Percentiles rank a stretch among this genome's conserved stretches.
These are phyloP conservation scores for Lamellibrachia satsuma DNA, from an alignment of 2,888 invertebrate genomes.

Conservation along the genomic window DNA sequence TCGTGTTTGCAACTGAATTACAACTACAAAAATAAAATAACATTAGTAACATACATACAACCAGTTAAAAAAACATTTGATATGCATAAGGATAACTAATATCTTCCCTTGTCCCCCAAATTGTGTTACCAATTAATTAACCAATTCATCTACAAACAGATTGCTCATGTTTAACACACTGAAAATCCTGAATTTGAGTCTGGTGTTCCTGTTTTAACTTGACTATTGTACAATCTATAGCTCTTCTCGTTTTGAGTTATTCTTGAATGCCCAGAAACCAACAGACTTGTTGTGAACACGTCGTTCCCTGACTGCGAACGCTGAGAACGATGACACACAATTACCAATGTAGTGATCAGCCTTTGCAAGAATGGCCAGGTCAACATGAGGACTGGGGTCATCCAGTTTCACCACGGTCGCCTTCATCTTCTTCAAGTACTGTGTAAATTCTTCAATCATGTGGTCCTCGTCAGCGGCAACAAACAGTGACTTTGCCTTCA, in stretches of 20 bases:
- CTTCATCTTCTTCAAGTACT: constrained; percentile 57
- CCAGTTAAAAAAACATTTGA: neutral
- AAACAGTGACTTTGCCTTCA: constrained; percentile 83
- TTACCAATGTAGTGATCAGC: constrained; percentile 96
- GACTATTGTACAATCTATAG: constrained; percentile 18
- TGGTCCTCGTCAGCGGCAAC: constrained; percentile 93
- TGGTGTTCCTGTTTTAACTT: neutral
- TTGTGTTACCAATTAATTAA: neutral
- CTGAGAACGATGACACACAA: constrained; percentile 96
- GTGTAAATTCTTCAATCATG: constrained; percentile 73
- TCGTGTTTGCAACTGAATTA: neutral
- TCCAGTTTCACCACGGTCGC: constrained; percentile 70
- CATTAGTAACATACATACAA: neutral
- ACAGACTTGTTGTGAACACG: constrained; percentile 84
- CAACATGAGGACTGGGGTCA: constrained; percentile 82
- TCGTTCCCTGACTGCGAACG: constrained; percentile 92
- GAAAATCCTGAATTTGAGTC: neutral
- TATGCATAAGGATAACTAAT: neutral
- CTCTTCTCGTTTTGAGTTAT: constrained; percentile 32
- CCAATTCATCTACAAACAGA: neutral
- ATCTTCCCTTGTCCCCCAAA: neutral
- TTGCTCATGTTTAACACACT: neutral
- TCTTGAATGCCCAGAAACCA: constrained; percentile 79
- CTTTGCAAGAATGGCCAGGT: constrained; percentile 87
- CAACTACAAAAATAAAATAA: neutral